Base-by-base conservation (phyloP, 2,113 vertebrate genomes). In the Zosterops lateralis region DNA sequence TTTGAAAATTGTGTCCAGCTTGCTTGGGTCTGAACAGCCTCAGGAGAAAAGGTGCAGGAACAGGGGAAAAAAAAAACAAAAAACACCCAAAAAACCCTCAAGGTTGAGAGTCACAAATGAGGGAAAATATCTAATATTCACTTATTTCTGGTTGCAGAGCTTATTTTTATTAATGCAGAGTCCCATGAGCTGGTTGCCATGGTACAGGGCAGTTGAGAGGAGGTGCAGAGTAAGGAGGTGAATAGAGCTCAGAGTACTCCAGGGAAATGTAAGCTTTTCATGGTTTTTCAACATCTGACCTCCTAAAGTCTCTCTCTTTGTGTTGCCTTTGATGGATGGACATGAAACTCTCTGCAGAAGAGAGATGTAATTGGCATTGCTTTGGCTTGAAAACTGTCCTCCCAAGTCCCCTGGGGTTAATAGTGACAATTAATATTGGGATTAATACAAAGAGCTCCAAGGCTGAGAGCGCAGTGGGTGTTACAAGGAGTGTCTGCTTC, bases 61-160 rank as follows among this genome's bases (percentile, higher is more conserved):
- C 28, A 67, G 21, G 21, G 4, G n/a, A n/a, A 16, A 12, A 11
- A 16, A 58, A 38, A 71, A 12, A 10, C 38, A n/a, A 32, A 54
- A 31, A 12, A 36, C 7, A 42, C 7, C 24, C 2, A 4, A 67
- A 58, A 86, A 1, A 0, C 7, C 14, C 0, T 0, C 62, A n/a
- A 90, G 31, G 22, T 1, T 40, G 57, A 70, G 73, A 91, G 38
- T 36, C 42, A 78, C 22, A 81, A 67, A 85, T 57, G 26, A 91
- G 53, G 57, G 18, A 75, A 91, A 93, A 89, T 17, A 48, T 50
- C 22, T 29, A 83, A 74, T 64, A 81, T 64, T 89, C 34, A n/a
- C 72, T 93, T 77, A 66, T 92, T 81, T 94, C 72, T 92, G 61
- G 60, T 84, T 93, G 42, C 68, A 84, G 76, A 88, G 70, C 65